Evolutionary conservation across 1,140 invertebrate genomes (phyloP), one percentile per base, ranked within the genome.

Genomic region (Scaptomyza montana): DNA sequence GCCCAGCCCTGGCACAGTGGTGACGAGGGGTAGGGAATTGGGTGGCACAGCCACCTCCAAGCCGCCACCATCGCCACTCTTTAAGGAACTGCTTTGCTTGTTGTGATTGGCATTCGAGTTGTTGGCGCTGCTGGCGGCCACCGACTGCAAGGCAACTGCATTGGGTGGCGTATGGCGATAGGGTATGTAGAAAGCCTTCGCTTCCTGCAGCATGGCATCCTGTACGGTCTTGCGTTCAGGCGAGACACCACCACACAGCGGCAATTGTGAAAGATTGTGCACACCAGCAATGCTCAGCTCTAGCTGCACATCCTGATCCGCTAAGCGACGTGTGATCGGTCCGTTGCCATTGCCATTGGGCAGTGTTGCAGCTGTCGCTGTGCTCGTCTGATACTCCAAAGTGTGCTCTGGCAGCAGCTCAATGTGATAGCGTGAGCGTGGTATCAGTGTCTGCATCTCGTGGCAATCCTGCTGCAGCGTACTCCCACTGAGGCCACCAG

Each of bases 361-460:
- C 57, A 92, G 25, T 39, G 78, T 64, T 7, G 74, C 61, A 5
- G 74, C 80, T 0, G 78, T 62, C 7, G 82, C 75, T 25, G 84
- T 53, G 3, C 80, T 91, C 0, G 81, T 87, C 66, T 91, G 90
- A 39, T 90, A 91, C 50, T 89, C 82, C 49, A 77, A 46, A 12
- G 82, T 75, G 39, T 79, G 75, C 53, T 89, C 80, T 13, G 82
- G 72, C 57, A 89, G 61, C 73, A 89, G 54, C 25, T 89, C 84
- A 50, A 89, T 89, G 84, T 89, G 80, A 47, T 79, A 79, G 33
- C 80, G 71, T 5, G 84, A 86, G 21, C 89, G 89, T 6, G 91
- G 91, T 33, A 92, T 92, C 0, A 92, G 69, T 6, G 91, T 92
- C 61, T 92, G 91, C 91, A 92, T 92, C 62, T 92, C 91, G 47